Evolutionary conservation across 2,113 vertebrate species (phyloP).

Genomic region (Electrona antarctica): DNA sequence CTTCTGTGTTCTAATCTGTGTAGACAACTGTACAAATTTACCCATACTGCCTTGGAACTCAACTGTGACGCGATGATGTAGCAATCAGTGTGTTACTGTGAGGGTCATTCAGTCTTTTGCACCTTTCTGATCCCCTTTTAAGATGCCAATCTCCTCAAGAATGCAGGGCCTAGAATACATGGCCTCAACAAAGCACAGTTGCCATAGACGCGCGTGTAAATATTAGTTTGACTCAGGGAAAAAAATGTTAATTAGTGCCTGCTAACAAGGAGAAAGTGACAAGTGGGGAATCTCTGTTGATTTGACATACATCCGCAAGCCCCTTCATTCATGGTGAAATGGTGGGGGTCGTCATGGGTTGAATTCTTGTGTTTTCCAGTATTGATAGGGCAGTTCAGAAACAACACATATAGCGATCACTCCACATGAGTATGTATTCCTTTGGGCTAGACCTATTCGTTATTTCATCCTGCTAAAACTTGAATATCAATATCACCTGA

Average conservation of each 20-base stretch:
- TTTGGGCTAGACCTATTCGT: not conserved
- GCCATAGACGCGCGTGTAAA: conserved; percentile 78
- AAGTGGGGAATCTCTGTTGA: conserved; percentile 60
- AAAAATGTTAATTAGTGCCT: conserved; percentile 68
- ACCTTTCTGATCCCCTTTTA: conserved; percentile 74
- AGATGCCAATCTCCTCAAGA: conserved; percentile 77
- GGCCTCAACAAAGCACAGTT: conserved; percentile 72
- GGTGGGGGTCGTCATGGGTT: conserved; percentile 16
- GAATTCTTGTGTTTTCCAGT: conserved; percentile 33
- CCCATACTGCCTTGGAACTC: conserved; percentile 72
- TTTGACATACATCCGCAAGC: conserved; percentile 54
- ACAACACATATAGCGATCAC: conserved; percentile 47
- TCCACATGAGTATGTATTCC: too few relatives aligned
- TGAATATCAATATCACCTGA: not conserved
- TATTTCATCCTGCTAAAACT: not conserved
- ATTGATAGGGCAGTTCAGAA: conserved; percentile 42
- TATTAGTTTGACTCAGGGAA: conserved; percentile 71
- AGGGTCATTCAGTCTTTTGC: conserved; percentile 76
- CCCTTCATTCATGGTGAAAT: conserved; percentile 44
- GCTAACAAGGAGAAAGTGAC: conserved; percentile 66
- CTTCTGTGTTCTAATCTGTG: conserved; percentile 73
- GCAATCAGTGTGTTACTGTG: conserved; percentile 77
- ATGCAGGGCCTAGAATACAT: conserved; percentile 67
- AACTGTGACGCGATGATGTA: conserved; percentile 74
- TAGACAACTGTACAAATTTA: conserved; percentile 77